Base-by-base conservation (phyloP, 1,140 invertebrate genomes). In the Drosophila baimaii region DNA sequence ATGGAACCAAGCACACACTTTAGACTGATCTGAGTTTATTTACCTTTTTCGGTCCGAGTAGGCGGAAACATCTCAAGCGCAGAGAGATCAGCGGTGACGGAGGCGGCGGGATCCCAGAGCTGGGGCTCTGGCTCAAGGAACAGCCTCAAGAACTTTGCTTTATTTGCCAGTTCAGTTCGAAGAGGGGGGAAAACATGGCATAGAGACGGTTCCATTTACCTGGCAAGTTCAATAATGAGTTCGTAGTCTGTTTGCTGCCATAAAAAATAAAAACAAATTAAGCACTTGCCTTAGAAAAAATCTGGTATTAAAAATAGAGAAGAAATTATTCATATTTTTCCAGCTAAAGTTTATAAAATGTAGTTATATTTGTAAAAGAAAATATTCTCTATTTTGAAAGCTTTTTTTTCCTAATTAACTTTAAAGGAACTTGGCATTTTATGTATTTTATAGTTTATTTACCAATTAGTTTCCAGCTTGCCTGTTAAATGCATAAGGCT, bases 61-160 rank as follows among this genome's bases (percentile, higher is more conserved):
- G 31, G 49, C 31, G 64, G 68, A 70, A 70, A 70, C n/a, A 33
- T 39, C 51, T 70, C 65, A 5, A 39, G 21, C 8, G 15, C 9
- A 54, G 37, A 6, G 9, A 21, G 7, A 37, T 6, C 35, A 37
- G 35, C 19, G 46, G n/a, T 0, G 23, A 15, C 10, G 46, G 13
- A 17, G 27, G 49, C 13, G 31, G 13, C 5, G 31, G 33, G 49
- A 31, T 31, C 15, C 27, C 33, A 33, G n/a, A 31, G 29, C 7
- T 37, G 52, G 15, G 21, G 57, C 44, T 58, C 17, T 6, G 27
- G 13, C 39, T 19, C 56, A 58, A 31, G 41, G 56, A 58, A 31
- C 56, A 51, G 8, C 8, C 51, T 35, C 51, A 35, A 54, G 51
- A 54, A 54, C 51, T 54, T 54, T 54, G 51, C 31, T 6, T 54